These are phyloP conservation scores for Melinaea marsaeus DNA, from an alignment of 2,888 invertebrate genomes.

Conservation along the genomic window DNA sequence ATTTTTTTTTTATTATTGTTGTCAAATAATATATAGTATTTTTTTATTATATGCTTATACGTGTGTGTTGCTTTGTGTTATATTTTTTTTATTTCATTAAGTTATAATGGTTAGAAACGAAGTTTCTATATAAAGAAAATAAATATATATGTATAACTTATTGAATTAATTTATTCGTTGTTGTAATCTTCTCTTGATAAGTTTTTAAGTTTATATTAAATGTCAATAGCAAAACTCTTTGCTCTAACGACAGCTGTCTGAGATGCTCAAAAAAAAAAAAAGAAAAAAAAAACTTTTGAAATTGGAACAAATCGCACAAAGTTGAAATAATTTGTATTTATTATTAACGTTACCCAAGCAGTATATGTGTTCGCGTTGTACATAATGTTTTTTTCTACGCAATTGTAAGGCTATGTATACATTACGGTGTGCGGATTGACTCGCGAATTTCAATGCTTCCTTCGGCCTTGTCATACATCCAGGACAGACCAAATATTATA, in stretches of 20 bases:
- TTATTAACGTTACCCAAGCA: slow-evolving; percentile 72
- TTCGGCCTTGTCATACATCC: slow-evolving; percentile 19
- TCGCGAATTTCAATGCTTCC: slow-evolving; percentile 6
- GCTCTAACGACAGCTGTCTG: slow-evolving; percentile 71
- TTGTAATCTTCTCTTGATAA: slow-evolving; percentile 64
- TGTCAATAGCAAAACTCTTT: slow-evolving; percentile 77
- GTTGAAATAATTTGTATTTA: slow-evolving; percentile 53
- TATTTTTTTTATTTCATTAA: slow-evolving; percentile 64
- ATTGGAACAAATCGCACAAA: slow-evolving; percentile 76
- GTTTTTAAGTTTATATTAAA: slow-evolving; percentile 48
- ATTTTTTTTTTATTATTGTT: slow-evolving; percentile 59
- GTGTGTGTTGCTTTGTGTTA: slow-evolving; percentile 77
- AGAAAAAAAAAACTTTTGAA: slow-evolving; percentile 43
- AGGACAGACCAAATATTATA: slow-evolving; percentile 14
- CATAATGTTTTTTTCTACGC: slow-evolving; percentile 63
- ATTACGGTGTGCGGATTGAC: slow-evolving; percentile 14
- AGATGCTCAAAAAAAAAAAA: slow-evolving; percentile 72
- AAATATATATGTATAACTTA: slow-evolving; percentile 73
- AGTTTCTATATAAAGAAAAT: slow-evolving; percentile 74
- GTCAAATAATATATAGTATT: slow-evolving; percentile 69
- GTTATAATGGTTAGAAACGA: slow-evolving; percentile 66
- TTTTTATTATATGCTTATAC: slow-evolving; percentile 67
- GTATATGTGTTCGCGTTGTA: slow-evolving; percentile 69
- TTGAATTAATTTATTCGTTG: slow-evolving; percentile 74
- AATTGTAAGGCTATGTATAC: slow-evolving; percentile 60